These are phyloP conservation scores for Mirounga angustirostris DNA, from an alignment of 2,113 vertebrate species.

Conservation along the genomic window DNA sequence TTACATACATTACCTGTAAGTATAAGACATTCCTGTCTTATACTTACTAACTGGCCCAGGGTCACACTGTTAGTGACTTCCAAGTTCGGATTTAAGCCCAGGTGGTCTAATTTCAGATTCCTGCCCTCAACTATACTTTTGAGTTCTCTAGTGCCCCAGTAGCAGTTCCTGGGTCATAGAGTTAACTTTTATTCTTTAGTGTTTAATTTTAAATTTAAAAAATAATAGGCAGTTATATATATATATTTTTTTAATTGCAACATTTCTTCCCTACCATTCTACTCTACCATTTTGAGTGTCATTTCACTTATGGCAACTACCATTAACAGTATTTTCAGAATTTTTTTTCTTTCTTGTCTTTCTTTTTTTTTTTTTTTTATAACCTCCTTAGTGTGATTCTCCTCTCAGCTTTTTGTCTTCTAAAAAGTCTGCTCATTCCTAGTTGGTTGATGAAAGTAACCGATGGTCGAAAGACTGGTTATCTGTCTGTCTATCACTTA, in stretches of 20 bases:
- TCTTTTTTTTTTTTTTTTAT: background rate
- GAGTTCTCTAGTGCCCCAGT: background rate
- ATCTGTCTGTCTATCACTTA: background rate
- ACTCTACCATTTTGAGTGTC: background rate
- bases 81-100: conserved; percentile 42
- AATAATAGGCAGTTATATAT: conserved; percentile 13
- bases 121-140: background rate
- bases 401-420: conserved; percentile 31
- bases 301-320: background rate
- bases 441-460: background rate
- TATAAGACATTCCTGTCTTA: background rate
- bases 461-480: background rate
- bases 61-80: conserved; percentile 29
- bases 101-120: conserved; percentile 66
- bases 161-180: conserved; percentile 1
- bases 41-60: background rate
- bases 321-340: conserved; percentile 18
- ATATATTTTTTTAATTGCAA: background rate
- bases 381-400: background rate
- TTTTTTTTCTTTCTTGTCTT: background rate
- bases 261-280: background rate
- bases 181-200: conserved; percentile 53
- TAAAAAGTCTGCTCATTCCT: conserved; percentile 7
- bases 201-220: conserved; percentile 64
- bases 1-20: background rate